These are phyloP conservation scores for Axea sp. DNA, from an alignment of 2,888 invertebrate genomes.

Conservation along the genomic window DNA sequence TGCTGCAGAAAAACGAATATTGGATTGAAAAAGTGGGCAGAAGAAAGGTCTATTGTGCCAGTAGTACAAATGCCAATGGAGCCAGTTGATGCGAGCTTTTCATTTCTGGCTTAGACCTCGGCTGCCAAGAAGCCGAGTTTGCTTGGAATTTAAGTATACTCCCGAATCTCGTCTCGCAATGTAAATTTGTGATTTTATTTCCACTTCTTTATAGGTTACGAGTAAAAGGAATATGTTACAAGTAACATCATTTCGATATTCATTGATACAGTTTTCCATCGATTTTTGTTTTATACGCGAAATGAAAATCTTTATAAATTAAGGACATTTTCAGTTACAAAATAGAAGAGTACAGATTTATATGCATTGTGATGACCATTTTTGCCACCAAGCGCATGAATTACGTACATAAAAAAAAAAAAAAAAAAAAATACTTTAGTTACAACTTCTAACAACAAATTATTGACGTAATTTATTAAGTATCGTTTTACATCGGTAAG, in stretches of 20 bases:
- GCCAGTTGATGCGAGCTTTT: constrained; percentile 71
- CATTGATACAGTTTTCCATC: not conserved
- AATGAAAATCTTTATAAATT: no score
- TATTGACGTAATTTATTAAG: no score
- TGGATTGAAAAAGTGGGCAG: constrained; percentile 73
- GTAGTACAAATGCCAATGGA: constrained; percentile 58
- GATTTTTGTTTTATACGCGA: no score
- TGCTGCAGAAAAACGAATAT: constrained; percentile 78
- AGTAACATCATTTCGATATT: not conserved
- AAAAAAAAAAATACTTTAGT: no score
- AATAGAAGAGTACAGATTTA: no score
- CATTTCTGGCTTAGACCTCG: constrained; percentile 47
- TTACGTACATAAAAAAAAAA: no score
- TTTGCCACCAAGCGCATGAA: no score
- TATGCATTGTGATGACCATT: no score
- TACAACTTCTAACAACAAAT: no score
- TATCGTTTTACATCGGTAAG: no score
- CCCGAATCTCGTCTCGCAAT: constrained; percentile 32
- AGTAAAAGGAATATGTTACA: constrained; percentile 27
- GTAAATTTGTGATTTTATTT: constrained; percentile 37
- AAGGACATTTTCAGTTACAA: no score
- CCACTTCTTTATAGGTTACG: constrained; percentile 31
- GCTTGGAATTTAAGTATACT: constrained; percentile 33
- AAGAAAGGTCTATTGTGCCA: constrained; percentile 58
- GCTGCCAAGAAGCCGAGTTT: constrained; percentile 48